Evolutionary conservation across 1,140 invertebrate species (phyloP).

Genomic region (Condylostylus longicornis): DNA sequence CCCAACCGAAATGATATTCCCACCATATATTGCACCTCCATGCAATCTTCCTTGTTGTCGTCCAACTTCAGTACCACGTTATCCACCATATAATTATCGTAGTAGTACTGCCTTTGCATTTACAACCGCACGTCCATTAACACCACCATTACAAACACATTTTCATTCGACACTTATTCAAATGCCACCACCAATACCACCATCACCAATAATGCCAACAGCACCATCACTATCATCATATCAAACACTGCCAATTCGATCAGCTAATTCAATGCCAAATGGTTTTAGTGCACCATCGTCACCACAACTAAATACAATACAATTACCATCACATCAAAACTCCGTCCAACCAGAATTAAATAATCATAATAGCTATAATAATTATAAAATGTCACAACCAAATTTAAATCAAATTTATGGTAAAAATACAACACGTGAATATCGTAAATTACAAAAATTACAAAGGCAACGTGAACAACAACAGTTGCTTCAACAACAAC

Average conservation of each 20-base stretch:
- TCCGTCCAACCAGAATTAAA: too few species aligned
- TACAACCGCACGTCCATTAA: slow-evolving; percentile 11
- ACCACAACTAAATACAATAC: too few species aligned
- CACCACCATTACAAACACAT: slow-evolving; percentile 25
- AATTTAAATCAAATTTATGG: neutral
- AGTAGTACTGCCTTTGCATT: slow-evolving; percentile 21
- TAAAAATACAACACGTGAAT: neutral
- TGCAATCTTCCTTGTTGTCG: slow-evolving; percentile 28
- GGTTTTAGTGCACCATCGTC: slow-evolving; percentile 2
- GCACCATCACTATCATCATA: too few species aligned
- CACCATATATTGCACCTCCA: slow-evolving; percentile 28
- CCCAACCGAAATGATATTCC: slow-evolving; percentile 30
- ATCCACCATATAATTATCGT: slow-evolving; percentile 7
- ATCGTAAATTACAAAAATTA: too few species aligned
- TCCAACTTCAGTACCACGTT: slow-evolving; percentile 25
- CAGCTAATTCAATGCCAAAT: neutral
- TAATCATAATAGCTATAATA: too few species aligned
- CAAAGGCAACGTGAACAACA: too few species aligned
- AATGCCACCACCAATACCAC: neutral
- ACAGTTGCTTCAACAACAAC: too few species aligned
- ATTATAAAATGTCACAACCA: neutral
- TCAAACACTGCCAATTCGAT: slow-evolving; percentile 1
- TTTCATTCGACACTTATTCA: slow-evolving; percentile 11
- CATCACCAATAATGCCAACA: too few species aligned
- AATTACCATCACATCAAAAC: too few species aligned